Evolutionary conservation across 2,888 invertebrate species (phyloP).

Genomic region (Neuroscelio doddi): DNA sequence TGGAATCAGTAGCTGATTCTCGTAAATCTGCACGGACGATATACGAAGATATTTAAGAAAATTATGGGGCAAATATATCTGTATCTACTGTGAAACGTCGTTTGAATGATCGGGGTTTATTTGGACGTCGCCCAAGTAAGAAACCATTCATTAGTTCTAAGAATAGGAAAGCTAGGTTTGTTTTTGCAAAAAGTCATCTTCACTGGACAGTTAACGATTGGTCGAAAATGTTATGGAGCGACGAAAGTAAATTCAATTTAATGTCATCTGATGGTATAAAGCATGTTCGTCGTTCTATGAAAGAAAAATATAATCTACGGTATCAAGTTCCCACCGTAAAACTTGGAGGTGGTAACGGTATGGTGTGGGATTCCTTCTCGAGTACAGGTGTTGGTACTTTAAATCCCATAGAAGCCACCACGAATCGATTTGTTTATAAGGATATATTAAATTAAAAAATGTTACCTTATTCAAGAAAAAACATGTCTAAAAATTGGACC

Average conservation of each 20-base stretch:
- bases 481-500: conserved; percentile 5
- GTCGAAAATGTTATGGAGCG: conserved; percentile 20
- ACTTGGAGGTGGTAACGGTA: not conserved
- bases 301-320: conserved; percentile 8
- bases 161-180: too few species aligned
- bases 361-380: not conserved
- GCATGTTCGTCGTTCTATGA: conserved; percentile 10
- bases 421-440: not conserved
- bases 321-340: conserved; percentile 7
- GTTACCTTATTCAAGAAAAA: conserved; percentile 7
- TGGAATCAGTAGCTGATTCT: too few species aligned
- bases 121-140: conserved; percentile 10
- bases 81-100: too few species aligned
- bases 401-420: not conserved
- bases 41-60: not conserved
- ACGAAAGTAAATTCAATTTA: conserved; percentile 31
- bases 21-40: too few species aligned
- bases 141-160: too few species aligned
- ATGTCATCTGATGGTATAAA: conserved; percentile 15
- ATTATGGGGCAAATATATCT: not conserved
- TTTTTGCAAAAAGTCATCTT: too few species aligned
- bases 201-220: too few species aligned
- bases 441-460: conserved; percentile 12
- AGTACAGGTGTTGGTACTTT: not conserved
- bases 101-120: conserved; percentile 3